Conservation (phyloP, 2,888 invertebrate genomes). For the Synanthedon myopaeformis region DNA sequence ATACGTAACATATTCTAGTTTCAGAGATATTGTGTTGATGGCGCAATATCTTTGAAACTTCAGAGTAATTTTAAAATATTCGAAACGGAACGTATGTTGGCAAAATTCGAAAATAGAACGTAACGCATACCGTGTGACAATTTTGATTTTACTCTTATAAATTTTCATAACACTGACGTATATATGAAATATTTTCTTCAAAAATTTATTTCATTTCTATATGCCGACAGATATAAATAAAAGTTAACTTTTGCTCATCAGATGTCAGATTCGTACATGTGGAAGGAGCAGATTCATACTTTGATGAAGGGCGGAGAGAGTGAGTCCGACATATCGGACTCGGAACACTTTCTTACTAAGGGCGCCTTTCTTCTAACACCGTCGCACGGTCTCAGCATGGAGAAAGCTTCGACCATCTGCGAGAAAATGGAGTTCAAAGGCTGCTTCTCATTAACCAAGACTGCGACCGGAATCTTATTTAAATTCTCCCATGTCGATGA, state of each 20-base stretch:
- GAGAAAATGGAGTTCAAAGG: conserved; percentile 91
- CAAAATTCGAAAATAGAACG: no score
- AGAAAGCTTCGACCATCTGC: conserved; percentile 86
- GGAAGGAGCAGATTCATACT: conserved; percentile 66
- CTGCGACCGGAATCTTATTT: conserved; percentile 88
- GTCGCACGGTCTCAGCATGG: conserved; percentile 87
- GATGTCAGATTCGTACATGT: conserved; percentile 65
- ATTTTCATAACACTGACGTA: no score
- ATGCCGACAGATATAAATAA: no score
- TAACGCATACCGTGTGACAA: no score
- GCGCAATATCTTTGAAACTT: no score
- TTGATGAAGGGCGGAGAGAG: conserved; percentile 80
- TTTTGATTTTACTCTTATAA: no score
- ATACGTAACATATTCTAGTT: no score
- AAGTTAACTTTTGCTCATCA: conserved; percentile 16
- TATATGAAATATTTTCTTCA: no score
- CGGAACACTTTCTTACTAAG: conserved; percentile 82
- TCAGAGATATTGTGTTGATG: no score
- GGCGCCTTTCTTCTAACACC: conserved; percentile 88
- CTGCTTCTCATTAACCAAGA: conserved; percentile 87
- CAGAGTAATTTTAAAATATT: no score
- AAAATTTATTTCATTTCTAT: no score
- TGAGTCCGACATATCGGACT: conserved; percentile 82
- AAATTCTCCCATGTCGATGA: conserved; percentile 90
- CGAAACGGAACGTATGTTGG: no score